phyloP scores from a whole-genome alignment of 2,113 vertebrate genomes.

The Eclectus roratus region DNA sequence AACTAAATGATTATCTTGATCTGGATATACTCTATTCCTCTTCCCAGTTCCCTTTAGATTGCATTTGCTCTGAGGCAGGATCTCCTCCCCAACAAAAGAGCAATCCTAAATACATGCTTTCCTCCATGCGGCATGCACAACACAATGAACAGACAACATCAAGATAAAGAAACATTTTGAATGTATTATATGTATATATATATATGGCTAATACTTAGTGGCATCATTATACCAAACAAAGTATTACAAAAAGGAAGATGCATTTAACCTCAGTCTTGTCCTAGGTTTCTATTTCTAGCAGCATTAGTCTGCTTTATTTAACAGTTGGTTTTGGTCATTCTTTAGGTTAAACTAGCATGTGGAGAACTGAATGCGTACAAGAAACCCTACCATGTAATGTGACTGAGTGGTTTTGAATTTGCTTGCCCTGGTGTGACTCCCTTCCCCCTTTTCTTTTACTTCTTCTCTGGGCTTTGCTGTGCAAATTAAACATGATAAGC shows the following conservation, averaged over 20 bases:
- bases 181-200: neutral
- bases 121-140: neutral
- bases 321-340: constrained; percentile 33
- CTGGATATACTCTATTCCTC: neutral
- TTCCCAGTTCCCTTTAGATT: neutral
- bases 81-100: neutral
- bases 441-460: neutral
- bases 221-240: neutral
- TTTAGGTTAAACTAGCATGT: constrained; percentile 62
- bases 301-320: neutral
- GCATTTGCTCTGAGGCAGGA: neutral
- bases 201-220: neutral
- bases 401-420: constrained; percentile 36
- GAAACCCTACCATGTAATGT: constrained; percentile 48
- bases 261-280: neutral
- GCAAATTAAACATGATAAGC: constrained; percentile 55
- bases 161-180: neutral
- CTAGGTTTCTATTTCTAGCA: neutral
- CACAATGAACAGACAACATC: neutral
- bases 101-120: neutral
- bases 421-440: constrained; percentile 20
- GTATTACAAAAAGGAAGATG: neutral
- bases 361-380: constrained; percentile 40
- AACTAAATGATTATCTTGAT: neutral
- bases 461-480: constrained; percentile 50